A percentile compares a stretch with the other conserved stretches of the same genome.
Evolutionary conservation across 2,113 vertebrate genomes (phyloP).

Genomic region (Toxostoma redivivum): DNA sequence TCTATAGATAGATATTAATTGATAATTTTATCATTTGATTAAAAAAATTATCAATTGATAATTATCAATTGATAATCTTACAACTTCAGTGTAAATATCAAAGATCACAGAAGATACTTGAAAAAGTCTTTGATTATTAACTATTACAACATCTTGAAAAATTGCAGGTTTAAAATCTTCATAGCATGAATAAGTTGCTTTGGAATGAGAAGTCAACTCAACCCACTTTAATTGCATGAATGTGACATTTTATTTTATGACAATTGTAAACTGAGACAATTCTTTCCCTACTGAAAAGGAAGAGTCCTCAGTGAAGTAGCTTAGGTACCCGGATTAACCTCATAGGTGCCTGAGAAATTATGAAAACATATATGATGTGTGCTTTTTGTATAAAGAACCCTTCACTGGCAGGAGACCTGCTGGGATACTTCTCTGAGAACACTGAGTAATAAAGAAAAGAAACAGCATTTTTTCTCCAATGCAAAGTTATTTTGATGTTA

Average conservation of each 20-base stretch:
- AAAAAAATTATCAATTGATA: neutral
- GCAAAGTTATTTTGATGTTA: conserved; percentile 31
- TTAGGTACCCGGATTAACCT: neutral
- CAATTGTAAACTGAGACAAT: neutral
- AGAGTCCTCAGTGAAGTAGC: neutral
- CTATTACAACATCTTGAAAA: neutral
- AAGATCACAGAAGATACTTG: neutral
- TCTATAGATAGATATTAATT: neutral
- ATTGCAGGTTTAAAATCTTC: neutral
- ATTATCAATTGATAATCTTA: neutral
- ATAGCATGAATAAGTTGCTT: neutral
- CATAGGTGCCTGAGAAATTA: neutral
- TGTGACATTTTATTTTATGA: neutral
- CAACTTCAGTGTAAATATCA: neutral
- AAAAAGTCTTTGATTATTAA: neutral
- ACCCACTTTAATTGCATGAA: neutral
- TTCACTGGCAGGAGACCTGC: neutral
- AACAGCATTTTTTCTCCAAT: neutral
- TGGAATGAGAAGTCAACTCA: neutral
- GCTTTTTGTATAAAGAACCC: neutral
- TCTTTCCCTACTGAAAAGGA: neutral
- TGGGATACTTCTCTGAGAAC: neutral
- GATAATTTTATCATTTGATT: neutral
- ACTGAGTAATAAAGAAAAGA: neutral
- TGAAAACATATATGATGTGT: neutral